phyloP scores from a whole-genome alignment of 2,888 invertebrate genomes.

The Ochropleura plecta region DNA sequence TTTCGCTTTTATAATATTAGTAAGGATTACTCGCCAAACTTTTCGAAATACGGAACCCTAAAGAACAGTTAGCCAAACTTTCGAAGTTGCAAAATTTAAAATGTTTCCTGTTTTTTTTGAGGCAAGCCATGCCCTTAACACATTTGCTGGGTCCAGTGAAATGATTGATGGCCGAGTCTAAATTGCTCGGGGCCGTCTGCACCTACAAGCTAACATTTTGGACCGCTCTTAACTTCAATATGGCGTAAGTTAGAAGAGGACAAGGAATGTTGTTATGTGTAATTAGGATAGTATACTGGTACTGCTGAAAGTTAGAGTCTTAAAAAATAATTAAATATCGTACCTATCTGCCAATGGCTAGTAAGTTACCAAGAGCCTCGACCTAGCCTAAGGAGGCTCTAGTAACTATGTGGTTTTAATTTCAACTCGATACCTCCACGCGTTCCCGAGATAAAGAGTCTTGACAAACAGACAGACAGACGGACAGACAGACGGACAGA shows the following conservation, averaged over 20 bases:
- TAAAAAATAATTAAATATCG: too few relatives aligned
- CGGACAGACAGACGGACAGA: too few relatives aligned
- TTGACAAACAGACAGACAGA: too few relatives aligned
- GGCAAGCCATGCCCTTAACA: conserved; percentile 56
- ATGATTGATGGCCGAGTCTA: conserved; percentile 71
- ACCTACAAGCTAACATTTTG: conserved; percentile 62
- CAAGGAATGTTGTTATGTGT: not conserved
- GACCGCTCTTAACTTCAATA: conserved; percentile 61
- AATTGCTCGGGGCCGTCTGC: conserved; percentile 67
- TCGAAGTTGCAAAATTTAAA: conserved; percentile 6
- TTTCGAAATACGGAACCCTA: conserved; percentile 6
- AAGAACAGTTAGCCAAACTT: conserved; percentile 30
- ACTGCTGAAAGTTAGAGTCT: not conserved
- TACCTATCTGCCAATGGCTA: too few relatives aligned
- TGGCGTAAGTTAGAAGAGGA: conserved; percentile 52
- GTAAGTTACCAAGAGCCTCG: too few relatives aligned
- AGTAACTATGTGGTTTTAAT: too few relatives aligned
- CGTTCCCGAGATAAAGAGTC: too few relatives aligned
- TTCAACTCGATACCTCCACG: too few relatives aligned
- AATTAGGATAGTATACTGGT: not conserved
- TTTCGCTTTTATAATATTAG: too few relatives aligned
- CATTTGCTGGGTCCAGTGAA: conserved; percentile 54
- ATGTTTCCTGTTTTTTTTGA: conserved; percentile 15
- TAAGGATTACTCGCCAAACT: too few relatives aligned
- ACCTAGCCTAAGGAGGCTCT: too few relatives aligned